These are phyloP conservation scores for Pangasius larnaudii DNA, from an alignment of 2,797 vertebrate genomes.

Conservation along the genomic window DNA sequence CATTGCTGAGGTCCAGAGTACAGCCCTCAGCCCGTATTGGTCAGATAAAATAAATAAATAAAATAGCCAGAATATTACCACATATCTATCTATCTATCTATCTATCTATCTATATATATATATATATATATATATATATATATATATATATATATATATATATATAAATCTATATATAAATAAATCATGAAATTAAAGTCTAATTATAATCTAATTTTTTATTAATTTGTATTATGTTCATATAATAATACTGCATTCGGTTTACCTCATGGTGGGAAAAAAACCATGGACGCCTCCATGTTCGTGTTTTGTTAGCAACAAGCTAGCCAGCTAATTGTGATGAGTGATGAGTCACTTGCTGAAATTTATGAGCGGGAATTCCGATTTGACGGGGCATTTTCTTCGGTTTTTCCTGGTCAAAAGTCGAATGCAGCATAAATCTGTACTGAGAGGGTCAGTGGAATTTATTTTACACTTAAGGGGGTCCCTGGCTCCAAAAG, in stretches of 20 bases:
- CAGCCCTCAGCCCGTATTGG: not conserved
- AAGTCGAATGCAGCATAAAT: not conserved
- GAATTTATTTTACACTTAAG: not conserved
- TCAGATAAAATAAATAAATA: too few species aligned
- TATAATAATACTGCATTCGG: not conserved
- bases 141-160: too few species aligned
- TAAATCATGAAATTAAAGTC: not conserved
- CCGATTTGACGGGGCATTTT: not conserved
- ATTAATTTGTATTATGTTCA: not conserved
- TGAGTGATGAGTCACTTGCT: not conserved
- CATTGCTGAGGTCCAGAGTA: not conserved
- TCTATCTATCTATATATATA: too few species aligned
- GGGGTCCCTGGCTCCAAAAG: not conserved
- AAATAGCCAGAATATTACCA: too few species aligned
- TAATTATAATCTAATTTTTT: not conserved
- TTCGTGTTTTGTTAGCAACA: not conserved
- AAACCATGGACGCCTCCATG: not conserved
- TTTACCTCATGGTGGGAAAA: not conserved
- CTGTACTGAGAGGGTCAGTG: not conserved
- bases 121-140: too few species aligned
- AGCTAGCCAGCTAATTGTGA: not conserved
- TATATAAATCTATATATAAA: not conserved
- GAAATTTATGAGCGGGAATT: too few species aligned
- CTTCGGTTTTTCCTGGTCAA: not conserved
- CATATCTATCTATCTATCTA: too few species aligned